These are phyloP conservation scores for Eupithecia exiguata DNA, from an alignment of 2,888 invertebrate species.

Conservation along the genomic window DNA sequence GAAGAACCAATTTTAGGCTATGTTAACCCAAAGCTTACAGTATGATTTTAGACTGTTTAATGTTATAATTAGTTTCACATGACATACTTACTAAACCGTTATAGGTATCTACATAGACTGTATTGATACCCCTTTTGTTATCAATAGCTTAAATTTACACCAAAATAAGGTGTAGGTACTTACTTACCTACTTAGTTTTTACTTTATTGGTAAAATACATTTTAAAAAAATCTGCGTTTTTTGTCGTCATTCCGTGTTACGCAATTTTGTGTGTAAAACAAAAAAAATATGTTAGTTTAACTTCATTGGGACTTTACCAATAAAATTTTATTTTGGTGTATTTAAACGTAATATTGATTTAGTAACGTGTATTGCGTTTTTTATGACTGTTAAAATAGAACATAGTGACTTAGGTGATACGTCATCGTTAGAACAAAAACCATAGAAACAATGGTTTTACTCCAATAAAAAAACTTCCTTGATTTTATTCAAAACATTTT, in stretches of 20 bases:
- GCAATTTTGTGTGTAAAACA: background rate
- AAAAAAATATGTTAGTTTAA: background rate
- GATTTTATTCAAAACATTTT: slow-evolving; percentile 16
- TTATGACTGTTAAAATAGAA: slow-evolving; percentile 24
- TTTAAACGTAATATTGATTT: slow-evolving; percentile 12
- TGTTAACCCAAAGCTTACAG: slow-evolving; percentile 66
- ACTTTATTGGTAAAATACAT: background rate
- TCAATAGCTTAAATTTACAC: slow-evolving; percentile 6
- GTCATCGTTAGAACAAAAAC: background rate
- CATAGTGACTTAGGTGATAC: slow-evolving; percentile 11
- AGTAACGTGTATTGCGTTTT: slow-evolving; percentile 15
- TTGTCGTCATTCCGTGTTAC: background rate
- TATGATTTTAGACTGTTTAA: slow-evolving; percentile 37
- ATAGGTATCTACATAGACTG: slow-evolving; percentile 2
- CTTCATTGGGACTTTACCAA: background rate
- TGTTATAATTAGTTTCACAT: slow-evolving; percentile 53
- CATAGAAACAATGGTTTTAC: background rate
- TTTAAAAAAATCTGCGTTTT: background rate
- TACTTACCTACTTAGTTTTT: background rate
- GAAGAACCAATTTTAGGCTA: slow-evolving; percentile 61
- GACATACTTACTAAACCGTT: slow-evolving; percentile 47
- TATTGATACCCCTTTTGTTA: background rate
- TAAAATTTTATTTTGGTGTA: slow-evolving; percentile 17
- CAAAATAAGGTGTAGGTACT: slow-evolving; percentile 1
- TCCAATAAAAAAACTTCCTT: slow-evolving; percentile 11